Evolutionary conservation across 2,113 vertebrate species (phyloP).

Genomic region (Cervus canadensis): DNA sequence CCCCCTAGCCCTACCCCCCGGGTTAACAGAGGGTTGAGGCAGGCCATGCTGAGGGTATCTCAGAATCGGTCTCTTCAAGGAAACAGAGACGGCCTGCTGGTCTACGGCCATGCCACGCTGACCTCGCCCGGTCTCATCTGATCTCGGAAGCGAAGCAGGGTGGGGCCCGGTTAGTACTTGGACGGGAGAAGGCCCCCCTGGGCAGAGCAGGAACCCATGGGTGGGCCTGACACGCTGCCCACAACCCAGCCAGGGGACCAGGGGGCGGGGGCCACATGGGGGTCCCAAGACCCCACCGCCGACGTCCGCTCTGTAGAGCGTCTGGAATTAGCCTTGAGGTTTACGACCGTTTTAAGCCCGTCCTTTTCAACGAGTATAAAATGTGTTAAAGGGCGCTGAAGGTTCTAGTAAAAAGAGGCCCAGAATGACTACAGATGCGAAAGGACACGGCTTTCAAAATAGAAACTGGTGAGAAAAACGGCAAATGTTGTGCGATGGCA

Average conservation of each 20-base stretch:
- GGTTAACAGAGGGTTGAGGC: background rate
- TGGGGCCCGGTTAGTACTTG: background rate
- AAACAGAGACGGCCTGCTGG: background rate
- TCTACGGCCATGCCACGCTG: rapidly evolving
- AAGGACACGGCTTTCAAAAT: conserved; percentile 25
- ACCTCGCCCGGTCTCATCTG: rapidly evolving
- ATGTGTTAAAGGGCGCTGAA: background rate
- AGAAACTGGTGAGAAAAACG: background rate
- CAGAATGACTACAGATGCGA: background rate
- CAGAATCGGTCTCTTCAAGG: background rate
- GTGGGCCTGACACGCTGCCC: rapidly evolving
- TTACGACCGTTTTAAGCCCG: background rate
- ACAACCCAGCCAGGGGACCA: rapidly evolving
- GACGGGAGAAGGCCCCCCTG: rapidly evolving
- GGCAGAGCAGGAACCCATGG: rapidly evolving
- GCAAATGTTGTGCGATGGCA: background rate
- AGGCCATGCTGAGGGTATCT: rapidly evolving
- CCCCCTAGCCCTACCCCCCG: rapidly evolving
- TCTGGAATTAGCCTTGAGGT: background rate
- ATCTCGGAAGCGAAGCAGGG: background rate
- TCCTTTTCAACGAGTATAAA: background rate
- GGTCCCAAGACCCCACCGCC: no score
- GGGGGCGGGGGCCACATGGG: rapidly evolving
- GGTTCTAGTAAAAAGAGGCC: background rate
- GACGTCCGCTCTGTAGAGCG: rapidly evolving